Evolutionary conservation across 2,113 vertebrate species (phyloP), one percentile per base, ranked within the genome.

Genomic region (Mesitornis unicolor): DNA sequence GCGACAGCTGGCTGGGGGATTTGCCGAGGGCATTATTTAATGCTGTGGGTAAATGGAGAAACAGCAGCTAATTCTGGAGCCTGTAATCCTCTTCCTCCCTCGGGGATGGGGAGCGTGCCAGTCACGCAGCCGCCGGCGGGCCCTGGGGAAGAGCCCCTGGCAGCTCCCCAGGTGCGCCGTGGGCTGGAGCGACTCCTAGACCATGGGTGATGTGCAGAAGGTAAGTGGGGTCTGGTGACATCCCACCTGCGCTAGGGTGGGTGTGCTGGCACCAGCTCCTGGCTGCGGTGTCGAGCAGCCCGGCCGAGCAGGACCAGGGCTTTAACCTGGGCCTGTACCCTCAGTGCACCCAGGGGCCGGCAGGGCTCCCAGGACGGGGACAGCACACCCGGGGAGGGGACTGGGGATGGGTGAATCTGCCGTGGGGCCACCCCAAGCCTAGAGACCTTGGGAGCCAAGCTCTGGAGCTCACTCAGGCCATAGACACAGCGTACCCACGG

Each of bases 141-240:
- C 74, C 65, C 81, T 1, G 5, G 87, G 87, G 26, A 65, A 11
- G 2, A 91, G 88, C 53, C 89, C 77, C 48, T 2, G 24, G 74
- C 79, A 86, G 87, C 69, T 89, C 87, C 77, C 43, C 28, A 67
- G 64, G 50, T 1, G 47, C 42, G 57, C 76, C 1, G 16, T 1
- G 7, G 81, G 79, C 98, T 98, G 70, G 95, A 98, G 98, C 43
- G 2, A 85, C 68, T 96, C 82, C 50, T 42, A 24, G 90, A 98
- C 95, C 95, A 99, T 99, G 99, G 98, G 98, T 89, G 99, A 99
- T 97, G 98, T 97, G 97, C 98, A 99, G 97, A 98, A 99, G 98
- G 98, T 99, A 97, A 76, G 98, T 33, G 7, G 61, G 67, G 35
- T 50, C 56, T 0, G 0, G 53, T 10, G 75, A 53, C 38, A 35